Percentiles rank a stretch among this genome's conserved stretches.
These are phyloP conservation scores for Petaurus breviceps DNA, from an alignment of 2,113 vertebrate genomes.

Conservation along the genomic window DNA sequence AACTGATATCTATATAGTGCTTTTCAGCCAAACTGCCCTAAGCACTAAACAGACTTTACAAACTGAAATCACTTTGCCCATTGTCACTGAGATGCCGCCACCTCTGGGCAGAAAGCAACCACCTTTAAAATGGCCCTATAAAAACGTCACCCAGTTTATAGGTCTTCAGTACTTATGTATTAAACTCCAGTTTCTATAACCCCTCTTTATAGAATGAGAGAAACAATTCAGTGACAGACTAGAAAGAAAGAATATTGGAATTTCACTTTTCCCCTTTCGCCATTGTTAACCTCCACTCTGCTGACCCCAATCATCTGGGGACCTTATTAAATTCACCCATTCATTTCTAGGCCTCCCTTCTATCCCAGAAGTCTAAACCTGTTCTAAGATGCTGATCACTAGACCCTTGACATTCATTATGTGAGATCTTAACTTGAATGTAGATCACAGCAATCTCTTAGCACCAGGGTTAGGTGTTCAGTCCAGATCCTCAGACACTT, in stretches of 20 bases:
- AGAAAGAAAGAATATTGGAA: not conserved
- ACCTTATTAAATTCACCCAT: not conserved
- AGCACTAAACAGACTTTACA: constrained; percentile 45
- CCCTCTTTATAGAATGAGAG: not conserved
- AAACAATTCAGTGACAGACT: not conserved
- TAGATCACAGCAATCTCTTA: constrained; percentile 1
- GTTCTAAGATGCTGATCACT: constrained; percentile 16
- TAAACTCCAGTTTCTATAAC: not conserved
- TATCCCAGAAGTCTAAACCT: not conserved
- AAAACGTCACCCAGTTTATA: constrained; percentile 2
- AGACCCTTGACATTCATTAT: not conserved
- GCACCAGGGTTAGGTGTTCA: not conserved
- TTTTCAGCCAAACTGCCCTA: constrained; percentile 64
- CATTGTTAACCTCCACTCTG: not conserved
- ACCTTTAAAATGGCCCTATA: constrained; percentile 30
- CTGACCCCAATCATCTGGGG: not conserved
- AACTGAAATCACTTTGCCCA: constrained; percentile 55
- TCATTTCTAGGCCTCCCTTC: constrained; percentile 5
- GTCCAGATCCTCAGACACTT: not conserved
- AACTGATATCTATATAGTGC: constrained; percentile 51
- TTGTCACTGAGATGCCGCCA: constrained; percentile 2
- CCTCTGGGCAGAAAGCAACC: not conserved
- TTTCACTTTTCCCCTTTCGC: not conserved
- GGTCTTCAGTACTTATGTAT: not conserved
- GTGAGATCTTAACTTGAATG: not conserved